These are phyloP conservation scores for Lepidocolaptes lacrymiger DNA, from an alignment of 2,797 vertebrate genomes.

Conservation along the genomic window DNA sequence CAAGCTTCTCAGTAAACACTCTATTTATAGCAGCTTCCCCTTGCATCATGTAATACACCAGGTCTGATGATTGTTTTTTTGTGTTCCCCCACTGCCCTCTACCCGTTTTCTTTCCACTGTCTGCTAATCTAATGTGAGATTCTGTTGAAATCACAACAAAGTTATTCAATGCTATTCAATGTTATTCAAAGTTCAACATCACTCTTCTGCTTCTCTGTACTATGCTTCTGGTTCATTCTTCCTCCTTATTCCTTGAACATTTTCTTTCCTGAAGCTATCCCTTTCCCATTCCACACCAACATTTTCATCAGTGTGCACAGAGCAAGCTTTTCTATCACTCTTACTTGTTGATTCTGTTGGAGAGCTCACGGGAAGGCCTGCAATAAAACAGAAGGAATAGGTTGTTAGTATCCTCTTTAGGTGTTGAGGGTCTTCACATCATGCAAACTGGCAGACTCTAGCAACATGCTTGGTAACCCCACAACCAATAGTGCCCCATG, in stretches of 20 bases:
- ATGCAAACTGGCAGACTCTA: background rate
- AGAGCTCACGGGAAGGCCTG: background rate
- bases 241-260: background rate
- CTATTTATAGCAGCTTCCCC: background rate
- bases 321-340: background rate
- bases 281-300: background rate
- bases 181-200: background rate
- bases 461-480: background rate
- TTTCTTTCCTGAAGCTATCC: background rate
- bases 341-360: background rate
- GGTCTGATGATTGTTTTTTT: background rate
- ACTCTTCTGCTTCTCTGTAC: background rate
- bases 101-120: background rate
- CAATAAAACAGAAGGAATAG: conserved; percentile 7
- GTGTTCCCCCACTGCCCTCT: background rate
- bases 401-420: background rate
- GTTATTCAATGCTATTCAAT: background rate
- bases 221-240: background rate
- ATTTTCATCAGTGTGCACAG: background rate
- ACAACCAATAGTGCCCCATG: background rate
- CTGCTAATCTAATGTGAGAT: background rate
- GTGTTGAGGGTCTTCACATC: background rate
- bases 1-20: background rate
- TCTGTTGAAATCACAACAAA: background rate
- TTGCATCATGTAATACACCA: background rate